Base-by-base conservation (phyloP, 2,797 vertebrate species). In the Dermochelys coriacea region DNA sequence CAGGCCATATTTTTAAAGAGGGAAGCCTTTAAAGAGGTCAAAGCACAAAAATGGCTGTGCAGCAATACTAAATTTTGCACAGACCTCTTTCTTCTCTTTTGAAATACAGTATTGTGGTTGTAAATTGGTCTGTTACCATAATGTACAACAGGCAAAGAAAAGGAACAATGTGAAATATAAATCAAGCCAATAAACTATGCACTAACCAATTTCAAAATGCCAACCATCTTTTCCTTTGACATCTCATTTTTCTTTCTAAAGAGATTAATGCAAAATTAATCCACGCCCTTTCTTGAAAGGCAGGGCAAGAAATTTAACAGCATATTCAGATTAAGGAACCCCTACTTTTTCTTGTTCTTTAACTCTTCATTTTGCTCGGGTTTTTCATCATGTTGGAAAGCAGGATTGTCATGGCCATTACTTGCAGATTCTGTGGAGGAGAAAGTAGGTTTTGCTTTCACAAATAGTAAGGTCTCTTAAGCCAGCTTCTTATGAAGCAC, bases 181-280 rank as follows among this genome's bases (percentile, higher is more conserved):
- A 89, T 31, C 25, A 83, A 23, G 81, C 1, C 25, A 55, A 68
- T 25, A 95, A 71, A 84, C 5, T 47, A 11, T 6, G 64, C 19
- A 97, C 97, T 97, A 86, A 98, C 98, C 98, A 98, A 52, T 82
- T 98, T 97, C 84, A 98, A 95, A 94, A 98, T 16, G 37, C 98
- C 98, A 94, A 98, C 97, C 45, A 92, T 10, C 80, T 55, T 79
- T 82, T 89, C 98, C 77, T 90, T 18, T 6, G 93, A 9, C 54
- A 97, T 98, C 68, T 95, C 88, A 34, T 94, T 93, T 91, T 97
- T 85, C 41, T 96, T 97, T 93, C 97, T 98, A 89, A 80, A 93
- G n/a, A 23, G 88, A 85, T 74, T 71, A 87, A 55, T 3, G 50
- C 6, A 95, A 85, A 71, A 61, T 87, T 82, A 88, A 84, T 2